Evolutionary conservation across 2,113 vertebrate genomes (phyloP).

Genomic region (Halcyon malimbica): DNA sequence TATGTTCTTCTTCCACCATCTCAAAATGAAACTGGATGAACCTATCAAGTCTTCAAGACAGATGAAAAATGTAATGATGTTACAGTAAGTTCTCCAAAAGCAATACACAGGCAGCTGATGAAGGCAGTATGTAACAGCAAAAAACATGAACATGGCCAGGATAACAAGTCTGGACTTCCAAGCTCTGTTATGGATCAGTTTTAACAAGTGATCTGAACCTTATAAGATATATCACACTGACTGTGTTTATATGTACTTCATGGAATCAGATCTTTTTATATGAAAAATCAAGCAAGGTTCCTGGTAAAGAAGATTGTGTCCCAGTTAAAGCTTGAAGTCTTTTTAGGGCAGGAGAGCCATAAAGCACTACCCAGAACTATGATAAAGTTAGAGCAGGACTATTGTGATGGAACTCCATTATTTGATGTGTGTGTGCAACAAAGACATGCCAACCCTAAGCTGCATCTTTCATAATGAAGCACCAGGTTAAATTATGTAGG

Average conservation of each 20-base stretch:
- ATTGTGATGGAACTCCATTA: neutral
- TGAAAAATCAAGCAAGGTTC: neutral
- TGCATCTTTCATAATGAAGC: neutral
- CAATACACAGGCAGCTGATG: neutral
- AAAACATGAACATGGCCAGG: neutral
- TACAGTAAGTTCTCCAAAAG: neutral
- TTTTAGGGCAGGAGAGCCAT: neutral
- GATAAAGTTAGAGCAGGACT: neutral
- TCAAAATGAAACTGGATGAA: constrained; percentile 25
- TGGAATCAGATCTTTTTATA: neutral
- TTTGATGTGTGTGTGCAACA: neutral
- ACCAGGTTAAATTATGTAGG: neutral
- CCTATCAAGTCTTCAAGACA: constrained; percentile 12
- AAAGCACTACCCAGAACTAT: neutral
- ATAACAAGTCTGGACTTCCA: neutral
- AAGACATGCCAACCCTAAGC: neutral
- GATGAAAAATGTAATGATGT: neutral
- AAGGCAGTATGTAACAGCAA: neutral
- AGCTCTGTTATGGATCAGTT: neutral
- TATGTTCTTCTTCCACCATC: constrained; percentile 17
- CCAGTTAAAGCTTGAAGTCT: neutral
- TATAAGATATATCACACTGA: neutral
- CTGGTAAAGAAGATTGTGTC: neutral
- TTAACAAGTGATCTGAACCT: neutral
- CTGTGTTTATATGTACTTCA: neutral